Base-by-base conservation (phyloP, 1,140 invertebrate species). In the Monomorium pharaonis region DNA sequence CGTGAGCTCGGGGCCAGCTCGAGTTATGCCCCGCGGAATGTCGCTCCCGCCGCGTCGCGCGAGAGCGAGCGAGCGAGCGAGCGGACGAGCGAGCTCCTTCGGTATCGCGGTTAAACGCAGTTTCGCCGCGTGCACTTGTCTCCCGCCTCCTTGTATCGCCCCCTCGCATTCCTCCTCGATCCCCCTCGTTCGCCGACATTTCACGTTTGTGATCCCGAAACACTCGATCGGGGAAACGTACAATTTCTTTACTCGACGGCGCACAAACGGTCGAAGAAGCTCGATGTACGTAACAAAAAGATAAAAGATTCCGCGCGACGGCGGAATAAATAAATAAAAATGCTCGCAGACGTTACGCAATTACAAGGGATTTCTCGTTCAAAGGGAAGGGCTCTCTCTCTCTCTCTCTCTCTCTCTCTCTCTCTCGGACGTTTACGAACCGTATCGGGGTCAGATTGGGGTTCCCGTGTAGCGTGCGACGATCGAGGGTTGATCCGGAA, bases 1-100 rank as follows among this genome's bases (percentile, higher is more conserved):
- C 89, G 90, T 89, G 88, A 88, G 89, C 87, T 65, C 89, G 78
- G 81, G 67, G 80, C 85, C 83, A 80, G 89, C 77, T 91, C 77
- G 84, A 91, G 89, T 90, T 91, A 87, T 88, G 89, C 89, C 89
- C 87, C 81, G 69, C 84, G 89, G 89, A 91, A 91, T 91, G 89
- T 47, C 54, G 89, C 78, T 87, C 67, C 89, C 60, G 69, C 86
- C 58, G 89, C 37, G n/a, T n/a, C n/a, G 37, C 49, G 54, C 76
- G 75, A 44, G 14, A 63, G 63, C 63, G 27, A 60, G 58, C 54
- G 10, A 27, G 24, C 2, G 42, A 56, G 37, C 51, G 24, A 58
- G 56, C 56, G 1, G 27, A 3, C 51, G 9, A 58, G 37, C 65
- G 33, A 37, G 30, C 86, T 87, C 88, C 87, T 90, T 90, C 69